phyloP scores from a whole-genome alignment of 2,797 vertebrate species.

The Sphaeramia orbicularis region DNA sequence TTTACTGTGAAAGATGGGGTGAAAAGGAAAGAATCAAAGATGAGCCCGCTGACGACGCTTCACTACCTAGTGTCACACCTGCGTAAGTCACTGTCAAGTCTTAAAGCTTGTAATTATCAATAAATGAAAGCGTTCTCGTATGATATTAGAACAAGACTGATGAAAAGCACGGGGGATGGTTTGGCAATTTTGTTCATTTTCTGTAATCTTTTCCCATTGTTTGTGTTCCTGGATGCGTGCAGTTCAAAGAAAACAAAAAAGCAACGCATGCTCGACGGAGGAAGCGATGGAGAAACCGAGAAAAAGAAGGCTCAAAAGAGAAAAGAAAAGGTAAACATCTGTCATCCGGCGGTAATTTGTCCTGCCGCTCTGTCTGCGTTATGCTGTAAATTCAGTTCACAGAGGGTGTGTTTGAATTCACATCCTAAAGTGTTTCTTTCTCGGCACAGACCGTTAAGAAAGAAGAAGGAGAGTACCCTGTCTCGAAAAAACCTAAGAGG shows the following conservation, averaged over 20 bases:
- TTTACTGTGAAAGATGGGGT: constrained; percentile 68
- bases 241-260: constrained; percentile 52
- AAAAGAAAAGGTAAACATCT: constrained; percentile 51
- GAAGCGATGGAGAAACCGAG: constrained; percentile 6
- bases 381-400: constrained; percentile 3
- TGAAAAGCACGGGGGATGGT: no score
- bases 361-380: not conserved
- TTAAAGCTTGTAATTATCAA: not conserved
- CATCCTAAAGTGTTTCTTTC: constrained; percentile 1
- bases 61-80: constrained; percentile 11
- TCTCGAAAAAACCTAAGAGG: constrained; percentile 74
- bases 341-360: not conserved
- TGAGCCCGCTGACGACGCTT: constrained; percentile 45
- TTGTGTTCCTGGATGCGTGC: not conserved
- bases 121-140: not conserved
- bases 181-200: not conserved
- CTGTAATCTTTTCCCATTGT: not conserved
- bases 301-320: constrained; percentile 52
- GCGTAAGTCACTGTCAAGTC: constrained; percentile 61
- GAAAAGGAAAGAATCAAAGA: constrained; percentile 78
- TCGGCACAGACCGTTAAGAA: constrained; percentile 65
- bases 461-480: constrained; percentile 64
- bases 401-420: constrained; percentile 4
- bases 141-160: not conserved
- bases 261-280: constrained; percentile 9